Conservation (phyloP, 2,797 vertebrate species). For the Hozukius guyotensis region DNA sequence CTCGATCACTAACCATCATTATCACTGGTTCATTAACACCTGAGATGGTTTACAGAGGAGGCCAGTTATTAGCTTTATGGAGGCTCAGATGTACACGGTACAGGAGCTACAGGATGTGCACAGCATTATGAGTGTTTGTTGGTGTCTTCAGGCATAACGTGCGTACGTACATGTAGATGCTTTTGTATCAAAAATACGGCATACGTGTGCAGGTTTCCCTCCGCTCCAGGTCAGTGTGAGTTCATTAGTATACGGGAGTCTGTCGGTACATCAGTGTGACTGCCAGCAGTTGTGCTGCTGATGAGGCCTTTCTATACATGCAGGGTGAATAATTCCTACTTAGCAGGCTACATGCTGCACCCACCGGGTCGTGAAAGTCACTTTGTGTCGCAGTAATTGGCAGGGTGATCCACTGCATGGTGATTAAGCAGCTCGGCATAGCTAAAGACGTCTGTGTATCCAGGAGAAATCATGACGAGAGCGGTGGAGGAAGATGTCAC, state of each 20-base stretch:
- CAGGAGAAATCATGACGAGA: neutral
- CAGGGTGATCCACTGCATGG: conserved; percentile 55
- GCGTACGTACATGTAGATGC: too few relatives aligned
- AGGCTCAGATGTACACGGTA: conserved; percentile 1
- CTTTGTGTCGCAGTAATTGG: conserved; percentile 75
- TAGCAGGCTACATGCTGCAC: conserved; percentile 58
- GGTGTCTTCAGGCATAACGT: neutral
- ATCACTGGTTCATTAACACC: too few relatives aligned
- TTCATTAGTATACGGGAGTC: neutral
- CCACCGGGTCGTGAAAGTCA: conserved; percentile 75
- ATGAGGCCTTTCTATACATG: conserved; percentile 47
- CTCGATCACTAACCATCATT: too few relatives aligned
- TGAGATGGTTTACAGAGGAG: neutral
- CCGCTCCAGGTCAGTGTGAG: neutral
- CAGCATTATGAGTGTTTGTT: neutral
- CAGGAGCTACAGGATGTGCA: neutral
- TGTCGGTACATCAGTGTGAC: conserved; percentile 23
- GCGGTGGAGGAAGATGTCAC: neutral
- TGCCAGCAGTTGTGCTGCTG: conserved; percentile 27
- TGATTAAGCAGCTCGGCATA: conserved; percentile 57
- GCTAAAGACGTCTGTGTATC: conserved; percentile 19
- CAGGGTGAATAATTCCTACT: conserved; percentile 72
- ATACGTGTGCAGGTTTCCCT: neutral
- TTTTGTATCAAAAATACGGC: neutral
- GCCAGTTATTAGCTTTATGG: conserved; percentile 5